These are phyloP conservation scores for Triplophysa siluroides DNA, from an alignment of 2,113 vertebrate genomes.

Conservation along the genomic window DNA sequence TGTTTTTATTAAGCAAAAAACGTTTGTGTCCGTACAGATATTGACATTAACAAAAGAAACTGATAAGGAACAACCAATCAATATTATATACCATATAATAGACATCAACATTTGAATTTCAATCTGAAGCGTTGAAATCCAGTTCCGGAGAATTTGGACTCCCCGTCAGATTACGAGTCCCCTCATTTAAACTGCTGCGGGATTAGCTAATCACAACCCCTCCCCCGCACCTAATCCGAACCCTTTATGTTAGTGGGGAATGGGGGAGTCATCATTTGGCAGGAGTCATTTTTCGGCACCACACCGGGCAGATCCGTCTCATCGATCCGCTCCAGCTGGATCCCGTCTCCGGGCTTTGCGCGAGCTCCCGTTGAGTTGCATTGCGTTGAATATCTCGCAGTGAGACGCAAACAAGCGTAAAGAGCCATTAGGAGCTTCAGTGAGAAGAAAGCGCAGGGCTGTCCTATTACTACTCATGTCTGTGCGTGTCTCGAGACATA, in stretches of 20 bases:
- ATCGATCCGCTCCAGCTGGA: conserved; percentile 27
- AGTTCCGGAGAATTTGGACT: not conserved
- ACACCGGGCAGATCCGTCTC: not conserved
- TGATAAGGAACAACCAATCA: too few relatives aligned
- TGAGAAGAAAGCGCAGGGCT: conserved; percentile 45
- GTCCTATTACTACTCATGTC: conserved; percentile 30
- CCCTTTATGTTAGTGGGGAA: too few relatives aligned
- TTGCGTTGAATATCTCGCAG: conserved; percentile 51
- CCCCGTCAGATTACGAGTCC: too few relatives aligned
- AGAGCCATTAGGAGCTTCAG: conserved; percentile 52
- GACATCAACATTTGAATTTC: not conserved
- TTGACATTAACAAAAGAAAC: too few relatives aligned
- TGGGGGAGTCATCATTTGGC: too few relatives aligned
- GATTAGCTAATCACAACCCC: too few relatives aligned
- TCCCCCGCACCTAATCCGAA: too few relatives aligned
- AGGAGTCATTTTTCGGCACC: too few relatives aligned
- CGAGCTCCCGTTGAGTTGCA: conserved; percentile 48
- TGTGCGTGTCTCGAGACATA: conserved; percentile 34
- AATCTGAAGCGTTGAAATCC: conserved; percentile 3
- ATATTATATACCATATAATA: not conserved
- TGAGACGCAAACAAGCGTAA: conserved; percentile 66
- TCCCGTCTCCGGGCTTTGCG: conserved; percentile 6
- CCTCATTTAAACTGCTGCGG: too few relatives aligned
- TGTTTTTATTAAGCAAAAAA: too few relatives aligned
- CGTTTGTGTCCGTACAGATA: too few relatives aligned